These are phyloP conservation scores for Cassiopea xamachana DNA, from an alignment of 30 jellyfish, hydroid and myxozoan genomes.

Conservation along the genomic window DNA sequence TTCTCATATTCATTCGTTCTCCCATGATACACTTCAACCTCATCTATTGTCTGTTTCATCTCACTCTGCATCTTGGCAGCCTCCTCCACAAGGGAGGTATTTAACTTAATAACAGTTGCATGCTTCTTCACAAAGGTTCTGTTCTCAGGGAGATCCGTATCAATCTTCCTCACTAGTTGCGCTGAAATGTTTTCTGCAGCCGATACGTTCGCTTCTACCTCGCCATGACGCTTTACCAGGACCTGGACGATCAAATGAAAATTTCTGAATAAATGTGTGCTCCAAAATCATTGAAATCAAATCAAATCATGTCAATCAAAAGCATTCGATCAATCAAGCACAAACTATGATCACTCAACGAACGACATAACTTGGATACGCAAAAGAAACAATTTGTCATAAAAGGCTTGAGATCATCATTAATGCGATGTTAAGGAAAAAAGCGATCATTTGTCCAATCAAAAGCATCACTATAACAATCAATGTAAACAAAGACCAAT, in stretches of 20 bases:
- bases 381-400: no score
- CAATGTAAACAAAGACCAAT: no score
- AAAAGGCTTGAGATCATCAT: no score
- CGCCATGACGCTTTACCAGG: slow-evolving; percentile 22
- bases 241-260: slow-evolving; percentile 3
- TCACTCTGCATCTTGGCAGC: slow-evolving; percentile 9
- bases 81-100: slow-evolving; percentile 14
- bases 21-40: slow-evolving; percentile 22
- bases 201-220: slow-evolving; percentile 9
- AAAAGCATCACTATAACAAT: no score
- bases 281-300: neutral
- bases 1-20: slow-evolving; percentile 9
- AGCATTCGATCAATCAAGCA: no score
- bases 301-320: neutral
- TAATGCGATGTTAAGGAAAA: no score
- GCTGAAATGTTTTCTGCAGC: slow-evolving; percentile 19
- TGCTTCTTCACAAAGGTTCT: slow-evolving; percentile 21
- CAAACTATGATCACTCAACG: no score
- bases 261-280: neutral
- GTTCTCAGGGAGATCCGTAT: slow-evolving; percentile 19
- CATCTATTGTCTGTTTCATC: neutral
- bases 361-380: no score
- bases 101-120: slow-evolving; percentile 10
- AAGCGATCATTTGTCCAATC: no score
- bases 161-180: neutral